Conservation (phyloP, 1,140 invertebrate species). For the Helicoverpa armigera region DNA sequence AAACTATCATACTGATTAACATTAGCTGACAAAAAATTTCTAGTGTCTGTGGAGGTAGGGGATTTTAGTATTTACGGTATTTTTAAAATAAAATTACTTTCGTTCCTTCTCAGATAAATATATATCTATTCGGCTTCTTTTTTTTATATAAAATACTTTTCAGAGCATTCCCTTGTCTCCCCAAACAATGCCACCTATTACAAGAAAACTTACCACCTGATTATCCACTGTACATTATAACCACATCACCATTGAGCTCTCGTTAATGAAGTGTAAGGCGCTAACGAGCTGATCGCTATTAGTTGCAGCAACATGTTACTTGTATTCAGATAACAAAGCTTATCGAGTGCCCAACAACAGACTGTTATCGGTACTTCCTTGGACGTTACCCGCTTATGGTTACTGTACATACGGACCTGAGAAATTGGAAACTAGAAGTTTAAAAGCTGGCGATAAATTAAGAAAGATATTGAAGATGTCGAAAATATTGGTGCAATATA, state of each 20-base stretch:
- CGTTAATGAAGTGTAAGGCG: conserved; percentile 22
- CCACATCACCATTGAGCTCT: neutral
- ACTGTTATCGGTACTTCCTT: conserved; percentile 60
- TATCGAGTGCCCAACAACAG: conserved; percentile 55
- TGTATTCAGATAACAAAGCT: conserved; percentile 56
- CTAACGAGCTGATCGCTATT: conserved; percentile 40
- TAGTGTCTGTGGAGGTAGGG: no score
- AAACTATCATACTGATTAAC: no score
- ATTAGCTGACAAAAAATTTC: no score
- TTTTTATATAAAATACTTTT: no score
- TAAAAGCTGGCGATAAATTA: neutral
- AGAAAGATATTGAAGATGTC: neutral
- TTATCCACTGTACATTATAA: neutral
- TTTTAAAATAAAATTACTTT: no score
- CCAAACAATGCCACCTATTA: no score
- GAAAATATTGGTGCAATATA: no score
- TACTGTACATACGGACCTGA: conserved; percentile 6
- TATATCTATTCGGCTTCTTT: no score
- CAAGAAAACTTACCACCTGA: neutral
- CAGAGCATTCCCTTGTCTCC: no score
- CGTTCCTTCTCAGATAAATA: no score
- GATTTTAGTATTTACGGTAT: no score
- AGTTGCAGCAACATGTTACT: conserved; percentile 44
- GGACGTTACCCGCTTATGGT: conserved; percentile 41
- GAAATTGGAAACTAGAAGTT: neutral